Conservation (phyloP, 2,888 invertebrate genomes). For the Gryllus longicercus region DNA sequence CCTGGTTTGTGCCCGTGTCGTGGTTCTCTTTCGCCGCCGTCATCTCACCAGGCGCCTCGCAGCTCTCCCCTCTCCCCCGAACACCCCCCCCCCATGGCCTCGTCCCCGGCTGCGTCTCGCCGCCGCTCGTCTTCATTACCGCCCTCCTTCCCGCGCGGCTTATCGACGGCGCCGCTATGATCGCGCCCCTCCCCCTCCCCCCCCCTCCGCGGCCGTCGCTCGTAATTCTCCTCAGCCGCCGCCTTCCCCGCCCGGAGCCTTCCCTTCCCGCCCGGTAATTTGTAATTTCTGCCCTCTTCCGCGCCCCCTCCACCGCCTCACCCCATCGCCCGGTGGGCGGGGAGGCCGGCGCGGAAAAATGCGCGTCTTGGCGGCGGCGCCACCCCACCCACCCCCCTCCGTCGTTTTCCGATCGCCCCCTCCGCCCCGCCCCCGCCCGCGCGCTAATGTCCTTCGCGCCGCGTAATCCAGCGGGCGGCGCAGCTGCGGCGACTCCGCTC, state of each 20-base stretch:
- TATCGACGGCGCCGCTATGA: background rate
- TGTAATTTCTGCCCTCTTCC: background rate
- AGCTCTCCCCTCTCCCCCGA: too few species aligned
- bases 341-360: background rate
- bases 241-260: background rate
- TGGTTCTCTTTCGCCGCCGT: too few species aligned
- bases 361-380: background rate
- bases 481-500: background rate
- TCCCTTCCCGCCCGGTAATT: background rate
- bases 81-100: too few species aligned
- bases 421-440: background rate
- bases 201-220: background rate
- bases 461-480: background rate
- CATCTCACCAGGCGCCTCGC: too few species aligned
- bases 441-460: background rate
- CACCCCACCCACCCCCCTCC: background rate
- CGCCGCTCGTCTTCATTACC: background rate
- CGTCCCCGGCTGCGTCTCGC: too few species aligned
- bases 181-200: background rate
- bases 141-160: background rate
- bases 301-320: background rate
- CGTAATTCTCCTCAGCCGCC: background rate
- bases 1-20: too few species aligned
- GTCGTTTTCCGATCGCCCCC: background rate
- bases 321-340: too few species aligned